Evolutionary conservation across 2,113 vertebrate genomes (phyloP).

Genomic region (Taurulus bubalis): DNA sequence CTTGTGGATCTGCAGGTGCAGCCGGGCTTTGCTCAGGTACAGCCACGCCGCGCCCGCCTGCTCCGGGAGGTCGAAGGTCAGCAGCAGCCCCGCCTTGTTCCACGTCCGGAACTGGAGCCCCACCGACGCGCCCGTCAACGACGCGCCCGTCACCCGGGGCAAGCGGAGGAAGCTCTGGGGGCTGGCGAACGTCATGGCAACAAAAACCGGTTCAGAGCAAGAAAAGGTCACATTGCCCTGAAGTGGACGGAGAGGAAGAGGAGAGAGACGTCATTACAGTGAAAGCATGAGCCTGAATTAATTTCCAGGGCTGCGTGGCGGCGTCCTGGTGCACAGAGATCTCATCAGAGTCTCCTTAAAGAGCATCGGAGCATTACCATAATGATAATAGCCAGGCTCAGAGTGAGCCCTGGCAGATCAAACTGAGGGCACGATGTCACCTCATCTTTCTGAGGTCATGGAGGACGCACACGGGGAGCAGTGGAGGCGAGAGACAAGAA

Average conservation of each 20-base stretch:
- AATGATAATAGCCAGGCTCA: slow-evolving; percentile 53
- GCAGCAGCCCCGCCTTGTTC: slow-evolving; percentile 89
- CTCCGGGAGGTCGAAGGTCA: slow-evolving; percentile 84
- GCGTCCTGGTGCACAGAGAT: no score
- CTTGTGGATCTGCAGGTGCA: slow-evolving; percentile 86
- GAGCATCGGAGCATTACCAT: no score
- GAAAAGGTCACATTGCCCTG: slow-evolving; percentile 91
- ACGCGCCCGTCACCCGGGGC: slow-evolving; percentile 49
- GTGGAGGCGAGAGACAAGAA: background rate
- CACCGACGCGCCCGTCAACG: slow-evolving; percentile 54
- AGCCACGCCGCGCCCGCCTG: slow-evolving; percentile 81
- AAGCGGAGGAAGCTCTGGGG: slow-evolving; percentile 87
- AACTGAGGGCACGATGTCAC: slow-evolving; percentile 26
- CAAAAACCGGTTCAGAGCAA: slow-evolving; percentile 85
- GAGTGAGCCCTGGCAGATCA: slow-evolving; percentile 31
- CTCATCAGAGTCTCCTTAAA: no score
- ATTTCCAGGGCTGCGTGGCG: no score
- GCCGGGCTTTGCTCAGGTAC: slow-evolving; percentile 85
- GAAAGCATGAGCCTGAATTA: no score
- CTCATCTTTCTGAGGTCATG: slow-evolving; percentile 42
- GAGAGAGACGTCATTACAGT: no score
- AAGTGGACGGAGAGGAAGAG: background rate
- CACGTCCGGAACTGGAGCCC: slow-evolving; percentile 94
- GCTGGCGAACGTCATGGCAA: slow-evolving; percentile 91
- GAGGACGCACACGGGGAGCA: background rate